Evolutionary conservation across 1,140 invertebrate species (phyloP).

Genomic region (Papilio machaon): DNA sequence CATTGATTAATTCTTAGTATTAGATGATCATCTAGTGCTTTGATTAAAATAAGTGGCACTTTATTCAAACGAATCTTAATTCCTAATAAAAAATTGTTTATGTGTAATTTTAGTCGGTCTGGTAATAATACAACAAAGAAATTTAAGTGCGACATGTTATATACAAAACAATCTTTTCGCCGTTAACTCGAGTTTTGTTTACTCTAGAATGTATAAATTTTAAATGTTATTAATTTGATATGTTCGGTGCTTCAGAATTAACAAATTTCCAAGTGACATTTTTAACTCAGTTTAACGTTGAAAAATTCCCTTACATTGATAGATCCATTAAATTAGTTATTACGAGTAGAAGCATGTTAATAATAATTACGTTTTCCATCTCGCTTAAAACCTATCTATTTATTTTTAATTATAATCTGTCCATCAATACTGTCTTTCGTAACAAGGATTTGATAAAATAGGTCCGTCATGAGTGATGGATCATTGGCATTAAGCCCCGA

Average conservation of each 20-base stretch:
- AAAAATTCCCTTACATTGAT: neutral
- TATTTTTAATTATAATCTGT: neutral
- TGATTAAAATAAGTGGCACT: neutral
- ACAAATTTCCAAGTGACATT: no score
- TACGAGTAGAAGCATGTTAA: neutral
- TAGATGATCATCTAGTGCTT: neutral
- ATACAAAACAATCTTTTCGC: no score
- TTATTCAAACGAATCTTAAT: neutral
- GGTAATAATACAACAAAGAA: no score
- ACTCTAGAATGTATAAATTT: no score
- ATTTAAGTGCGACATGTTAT: no score
- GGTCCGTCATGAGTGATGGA: slow-evolving; percentile 2
- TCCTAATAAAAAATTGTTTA: no score
- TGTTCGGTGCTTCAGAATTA: no score
- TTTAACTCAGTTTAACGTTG: no score
- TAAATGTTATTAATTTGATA: no score
- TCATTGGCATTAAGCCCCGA: neutral
- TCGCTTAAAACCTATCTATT: neutral
- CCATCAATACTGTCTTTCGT: neutral
- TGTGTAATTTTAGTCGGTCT: no score
- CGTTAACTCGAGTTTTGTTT: no score
- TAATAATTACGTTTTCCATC: neutral
- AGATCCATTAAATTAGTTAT: neutral
- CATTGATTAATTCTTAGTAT: slow-evolving; percentile 5
- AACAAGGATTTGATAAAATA: slow-evolving; percentile 17